Base-by-base conservation (phyloP, 2,888 invertebrate genomes). In the Dynastes maya region DNA sequence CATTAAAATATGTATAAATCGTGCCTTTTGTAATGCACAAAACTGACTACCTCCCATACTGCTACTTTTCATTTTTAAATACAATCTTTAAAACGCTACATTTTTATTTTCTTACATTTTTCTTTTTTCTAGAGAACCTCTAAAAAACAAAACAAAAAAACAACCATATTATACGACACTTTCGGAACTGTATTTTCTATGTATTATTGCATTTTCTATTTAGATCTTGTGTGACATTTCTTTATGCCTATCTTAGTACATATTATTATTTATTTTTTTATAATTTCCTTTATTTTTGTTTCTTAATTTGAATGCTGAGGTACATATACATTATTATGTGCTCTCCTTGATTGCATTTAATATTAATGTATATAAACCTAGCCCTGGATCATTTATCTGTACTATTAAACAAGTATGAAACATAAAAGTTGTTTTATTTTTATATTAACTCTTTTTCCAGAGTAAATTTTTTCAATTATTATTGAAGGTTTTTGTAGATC, bases 21-120 rank as follows among this genome's bases (percentile, higher is more conserved):
- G 72, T 72, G 72, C 72, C 72, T 72, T 72, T 61, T 55, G 29
- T 61, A 61, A 72, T 45, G 72, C 72, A 72, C 72, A 61, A 53
- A 71, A 78, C 77, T 71, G 77, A 78, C 77, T 78, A 78, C 77
- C 77, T 78, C 77, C 45, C 63, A 71, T 71, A 72, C 37, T 37
- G 72, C 77, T 71, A 71, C 65, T 78, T 78, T 71, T 29, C 27
- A 8, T 65, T 40, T 64, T 45, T 75, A 8, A 49, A 37, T 75
- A 64, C 49, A 64, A 65, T 37, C 8, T 40, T 32, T 29, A 32
- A 2, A 9, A 72, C 8, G 51, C 13, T 72, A 51, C 63, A 63
- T 27, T 63, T 61, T 29, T 40, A 37, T 58, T 72, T 61, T 72
- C n/a, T 32, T 32, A 32, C 32, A 32, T 8, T 40, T 61, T 61